Evolutionary conservation across 2,888 invertebrate genomes (phyloP).

Genomic region (Tortricodes alternella): DNA sequence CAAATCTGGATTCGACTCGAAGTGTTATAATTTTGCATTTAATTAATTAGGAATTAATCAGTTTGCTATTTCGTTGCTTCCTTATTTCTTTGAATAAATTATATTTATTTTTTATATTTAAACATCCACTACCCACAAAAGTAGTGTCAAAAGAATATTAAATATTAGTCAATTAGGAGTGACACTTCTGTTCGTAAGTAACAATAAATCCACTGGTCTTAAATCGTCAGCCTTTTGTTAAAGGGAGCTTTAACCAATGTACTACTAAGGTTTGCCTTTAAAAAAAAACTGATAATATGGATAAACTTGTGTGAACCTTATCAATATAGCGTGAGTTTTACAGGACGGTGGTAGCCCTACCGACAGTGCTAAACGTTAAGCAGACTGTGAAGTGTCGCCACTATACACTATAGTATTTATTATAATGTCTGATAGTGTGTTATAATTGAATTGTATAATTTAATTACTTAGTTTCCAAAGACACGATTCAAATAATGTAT

Average conservation of each 20-base stretch:
- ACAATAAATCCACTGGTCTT: no score
- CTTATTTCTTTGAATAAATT: conserved; percentile 6
- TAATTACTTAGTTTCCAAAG: conserved; percentile 26
- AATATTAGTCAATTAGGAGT: neutral
- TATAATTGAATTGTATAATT: conserved; percentile 5
- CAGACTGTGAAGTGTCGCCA: neutral
- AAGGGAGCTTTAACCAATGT: no score
- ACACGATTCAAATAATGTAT: conserved; percentile 15
- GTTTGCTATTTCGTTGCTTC: neutral
- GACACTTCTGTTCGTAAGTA: no score
- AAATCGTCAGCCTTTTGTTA: no score
- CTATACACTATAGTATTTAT: neutral
- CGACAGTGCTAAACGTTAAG: no score
- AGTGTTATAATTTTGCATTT: conserved; percentile 15
- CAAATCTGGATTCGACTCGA: neutral
- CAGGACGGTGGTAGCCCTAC: no score
- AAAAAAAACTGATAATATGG: no score
- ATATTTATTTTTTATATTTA: conserved; percentile 7
- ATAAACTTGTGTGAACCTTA: no score
- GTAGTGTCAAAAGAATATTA: neutral
- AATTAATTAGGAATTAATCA: neutral
- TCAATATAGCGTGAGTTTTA: no score
- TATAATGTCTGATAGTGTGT: neutral
- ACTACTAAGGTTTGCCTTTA: no score
- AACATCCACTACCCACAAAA: neutral